These are phyloP conservation scores for Brenthis ino DNA, from an alignment of 2,888 invertebrate genomes.

Conservation along the genomic window DNA sequence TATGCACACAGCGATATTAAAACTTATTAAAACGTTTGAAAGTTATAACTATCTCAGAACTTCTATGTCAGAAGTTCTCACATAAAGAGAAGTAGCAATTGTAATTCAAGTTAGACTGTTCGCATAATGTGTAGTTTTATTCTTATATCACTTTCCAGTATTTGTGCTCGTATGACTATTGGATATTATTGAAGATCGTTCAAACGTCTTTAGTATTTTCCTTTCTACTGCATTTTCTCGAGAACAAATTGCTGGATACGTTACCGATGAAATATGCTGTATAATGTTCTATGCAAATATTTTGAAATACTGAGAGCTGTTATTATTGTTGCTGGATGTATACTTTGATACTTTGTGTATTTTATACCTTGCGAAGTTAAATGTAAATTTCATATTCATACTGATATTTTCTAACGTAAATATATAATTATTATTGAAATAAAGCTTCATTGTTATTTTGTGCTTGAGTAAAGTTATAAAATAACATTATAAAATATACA, in stretches of 20 bases:
- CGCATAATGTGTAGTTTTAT: conserved; percentile 69
- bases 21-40: conserved; percentile 11
- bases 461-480: not conserved
- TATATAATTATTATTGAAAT: not conserved
- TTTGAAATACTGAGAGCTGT: conserved; percentile 26
- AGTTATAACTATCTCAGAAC: not conserved
- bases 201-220: conserved; percentile 47
- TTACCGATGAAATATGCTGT: conserved; percentile 28
- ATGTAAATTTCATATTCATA: conserved; percentile 20
- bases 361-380: conserved; percentile 19
- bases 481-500: not conserved
- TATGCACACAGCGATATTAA: not conserved
- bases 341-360: conserved; percentile 9
- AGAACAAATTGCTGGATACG: conserved; percentile 31
- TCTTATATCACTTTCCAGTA: conserved; percentile 57
- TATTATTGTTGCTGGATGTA: conserved; percentile 23
- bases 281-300: conserved; percentile 29
- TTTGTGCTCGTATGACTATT: conserved; percentile 46
- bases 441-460: not conserved
- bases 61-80: conserved; percentile 48
- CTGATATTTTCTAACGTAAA: conserved; percentile 6
- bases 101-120: conserved; percentile 60
- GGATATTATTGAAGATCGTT: conserved; percentile 55
- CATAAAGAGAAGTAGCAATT: conserved; percentile 62
- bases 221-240: conserved; percentile 28